Conservation (phyloP, 1,140 invertebrate species). For the Aphidius gifuensis region DNA sequence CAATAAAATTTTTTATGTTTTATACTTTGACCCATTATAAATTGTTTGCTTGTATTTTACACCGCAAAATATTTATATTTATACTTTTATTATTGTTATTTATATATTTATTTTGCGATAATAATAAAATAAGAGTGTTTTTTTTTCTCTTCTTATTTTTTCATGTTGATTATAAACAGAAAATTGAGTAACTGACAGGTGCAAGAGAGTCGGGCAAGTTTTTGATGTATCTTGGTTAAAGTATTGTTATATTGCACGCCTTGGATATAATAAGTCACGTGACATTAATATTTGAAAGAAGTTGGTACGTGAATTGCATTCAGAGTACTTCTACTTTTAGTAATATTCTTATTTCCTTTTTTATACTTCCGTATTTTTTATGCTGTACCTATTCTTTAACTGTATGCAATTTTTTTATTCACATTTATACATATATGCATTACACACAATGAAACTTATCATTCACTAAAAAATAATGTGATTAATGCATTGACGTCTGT, state of each 20-base stretch:
- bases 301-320: constrained; percentile 57
- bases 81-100: background rate
- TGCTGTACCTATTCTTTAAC: too few species aligned
- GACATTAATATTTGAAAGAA: constrained; percentile 58
- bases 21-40: constrained; percentile 9
- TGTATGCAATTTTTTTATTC: background rate
- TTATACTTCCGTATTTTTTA: constrained; percentile 27
- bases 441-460: constrained; percentile 17
- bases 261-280: constrained; percentile 57
- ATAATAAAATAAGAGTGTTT: too few species aligned
- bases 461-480: background rate
- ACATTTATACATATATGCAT: constrained; percentile 1
- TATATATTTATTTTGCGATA: too few species aligned
- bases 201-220: background rate
- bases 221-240: background rate
- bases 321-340: constrained; percentile 36
- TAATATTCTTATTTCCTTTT: constrained; percentile 38
- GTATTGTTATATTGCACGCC: constrained; percentile 45
- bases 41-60: background rate
- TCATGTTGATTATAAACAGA: too few species aligned
- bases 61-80: background rate
- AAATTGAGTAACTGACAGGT: too few species aligned
- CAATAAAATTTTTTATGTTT: constrained; percentile 22
- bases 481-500: background rate
- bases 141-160: too few species aligned